Conservation (phyloP, 2,797 vertebrate species). For the Nannoperca obscura region DNA sequence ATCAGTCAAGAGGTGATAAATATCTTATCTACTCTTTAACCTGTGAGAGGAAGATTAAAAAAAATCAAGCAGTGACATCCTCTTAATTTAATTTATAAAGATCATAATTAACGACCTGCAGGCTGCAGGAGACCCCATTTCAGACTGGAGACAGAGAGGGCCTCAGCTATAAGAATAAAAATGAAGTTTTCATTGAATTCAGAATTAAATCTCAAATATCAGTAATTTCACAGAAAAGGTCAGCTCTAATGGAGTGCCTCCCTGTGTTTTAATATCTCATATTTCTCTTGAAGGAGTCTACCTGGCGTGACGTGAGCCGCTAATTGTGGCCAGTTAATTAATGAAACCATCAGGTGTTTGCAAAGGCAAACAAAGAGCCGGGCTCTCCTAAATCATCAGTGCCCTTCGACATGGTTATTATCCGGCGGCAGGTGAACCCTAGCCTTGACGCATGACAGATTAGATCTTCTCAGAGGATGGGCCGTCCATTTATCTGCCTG, state of each 20-base stretch:
- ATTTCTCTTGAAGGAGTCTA: constrained; percentile 79
- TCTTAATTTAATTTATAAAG: constrained; percentile 88
- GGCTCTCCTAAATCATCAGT: constrained; percentile 77
- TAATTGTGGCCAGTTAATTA: constrained; percentile 86
- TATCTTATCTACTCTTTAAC: constrained; percentile 80
- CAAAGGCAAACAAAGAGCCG: constrained; percentile 85
- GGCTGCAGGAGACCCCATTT: constrained; percentile 81
- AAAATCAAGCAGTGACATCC: constrained; percentile 82
- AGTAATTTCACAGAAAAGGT: constrained; percentile 89
- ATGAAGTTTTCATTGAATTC: constrained; percentile 86
- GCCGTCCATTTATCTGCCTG: constrained; percentile 87
- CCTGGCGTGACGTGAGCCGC: constrained; percentile 59
- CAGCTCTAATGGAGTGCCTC: constrained; percentile 86
- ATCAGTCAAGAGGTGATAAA: constrained; percentile 75
- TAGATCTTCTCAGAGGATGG: constrained; percentile 84
- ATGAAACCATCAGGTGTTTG: constrained; percentile 85
- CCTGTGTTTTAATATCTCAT: constrained; percentile 79
- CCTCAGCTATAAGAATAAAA: constrained; percentile 80
- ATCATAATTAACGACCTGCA: constrained; percentile 87
- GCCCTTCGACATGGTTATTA: constrained; percentile 86
- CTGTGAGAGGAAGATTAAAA: constrained; percentile 75
- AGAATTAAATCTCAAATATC: constrained; percentile 89
- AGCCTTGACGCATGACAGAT: constrained; percentile 85
- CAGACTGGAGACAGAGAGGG: constrained; percentile 79
- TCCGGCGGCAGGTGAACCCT: constrained; percentile 80